phyloP scores from a whole-genome alignment of 2,797 vertebrate species.

The Danio aesculapii region DNA sequence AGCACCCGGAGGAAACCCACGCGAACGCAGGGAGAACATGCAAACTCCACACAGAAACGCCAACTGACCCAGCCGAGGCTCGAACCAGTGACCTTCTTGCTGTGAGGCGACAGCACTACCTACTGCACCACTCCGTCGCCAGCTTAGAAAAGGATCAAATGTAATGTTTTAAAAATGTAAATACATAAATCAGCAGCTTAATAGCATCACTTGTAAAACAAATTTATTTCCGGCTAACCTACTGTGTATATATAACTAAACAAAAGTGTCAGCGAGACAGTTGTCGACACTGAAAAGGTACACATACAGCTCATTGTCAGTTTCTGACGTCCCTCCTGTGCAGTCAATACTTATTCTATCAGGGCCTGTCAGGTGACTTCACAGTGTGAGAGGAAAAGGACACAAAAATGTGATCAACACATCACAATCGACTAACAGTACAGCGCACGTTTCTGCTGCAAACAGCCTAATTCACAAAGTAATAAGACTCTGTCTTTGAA shows the following conservation, averaged over 20 bases:
- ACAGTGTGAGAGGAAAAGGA: constrained; percentile 57
- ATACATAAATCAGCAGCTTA: neutral
- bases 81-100: no score
- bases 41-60: no score
- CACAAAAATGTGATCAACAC: constrained; percentile 62
- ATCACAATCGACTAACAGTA: constrained; percentile 59
- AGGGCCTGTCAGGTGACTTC: constrained; percentile 57
- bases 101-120: no score
- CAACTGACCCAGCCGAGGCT: no score
- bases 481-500: constrained; percentile 61
- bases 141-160: no score
- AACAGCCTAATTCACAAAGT: constrained; percentile 63
- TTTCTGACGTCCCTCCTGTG: constrained; percentile 49
- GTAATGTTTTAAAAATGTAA: neutral
- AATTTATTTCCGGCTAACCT: neutral
- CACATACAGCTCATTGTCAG: neutral
- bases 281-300: neutral
- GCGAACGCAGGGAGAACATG: no score
- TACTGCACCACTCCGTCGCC: no score
- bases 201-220: neutral
- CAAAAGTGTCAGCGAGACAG: neutral
- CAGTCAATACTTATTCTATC: constrained; percentile 65
- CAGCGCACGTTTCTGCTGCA: constrained; percentile 58
- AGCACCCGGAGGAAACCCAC: no score
- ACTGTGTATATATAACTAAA: neutral